These are phyloP conservation scores for Manis pentadactyla DNA, from an alignment of 2,797 vertebrate genomes.

Conservation along the genomic window DNA sequence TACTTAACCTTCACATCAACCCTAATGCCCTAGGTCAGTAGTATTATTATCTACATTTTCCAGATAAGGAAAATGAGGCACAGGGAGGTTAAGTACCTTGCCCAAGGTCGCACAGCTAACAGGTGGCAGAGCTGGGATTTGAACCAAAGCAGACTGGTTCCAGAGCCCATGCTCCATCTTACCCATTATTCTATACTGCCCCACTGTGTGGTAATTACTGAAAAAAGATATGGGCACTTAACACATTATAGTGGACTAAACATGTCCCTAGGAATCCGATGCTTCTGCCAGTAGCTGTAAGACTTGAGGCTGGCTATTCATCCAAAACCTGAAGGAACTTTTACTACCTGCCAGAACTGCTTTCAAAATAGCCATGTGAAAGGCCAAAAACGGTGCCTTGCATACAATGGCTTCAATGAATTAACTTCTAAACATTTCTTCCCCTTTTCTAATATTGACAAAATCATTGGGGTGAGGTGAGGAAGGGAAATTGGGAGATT, in stretches of 20 bases:
- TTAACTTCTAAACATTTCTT: conserved; percentile 37
- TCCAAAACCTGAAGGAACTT: not conserved
- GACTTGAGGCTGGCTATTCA: not conserved
- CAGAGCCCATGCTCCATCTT: not conserved
- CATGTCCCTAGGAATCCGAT: not conserved
- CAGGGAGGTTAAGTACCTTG: not conserved
- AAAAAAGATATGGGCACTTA: not conserved
- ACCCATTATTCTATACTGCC: not conserved
- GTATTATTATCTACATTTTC: conserved; percentile 2
- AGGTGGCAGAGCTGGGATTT: conserved; percentile 38
- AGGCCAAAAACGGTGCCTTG: not conserved
- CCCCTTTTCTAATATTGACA: conserved; percentile 17
- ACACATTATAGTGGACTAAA: not conserved
- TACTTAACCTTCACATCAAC: conserved; percentile 6
- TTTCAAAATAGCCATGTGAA: conserved; percentile 46
- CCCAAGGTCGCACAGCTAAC: not conserved
- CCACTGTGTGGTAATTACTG: not conserved
- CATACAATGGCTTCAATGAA: not conserved
- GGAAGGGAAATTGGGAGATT: not conserved
- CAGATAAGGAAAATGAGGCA: not conserved
- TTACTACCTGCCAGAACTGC: not conserved
- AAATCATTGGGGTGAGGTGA: not conserved
- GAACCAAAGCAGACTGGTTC: not conserved
- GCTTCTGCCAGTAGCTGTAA: not conserved
- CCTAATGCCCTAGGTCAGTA: not conserved